Base-by-base conservation (phyloP, 2,797 vertebrate species). In the Peromyscus melanophrys region DNA sequence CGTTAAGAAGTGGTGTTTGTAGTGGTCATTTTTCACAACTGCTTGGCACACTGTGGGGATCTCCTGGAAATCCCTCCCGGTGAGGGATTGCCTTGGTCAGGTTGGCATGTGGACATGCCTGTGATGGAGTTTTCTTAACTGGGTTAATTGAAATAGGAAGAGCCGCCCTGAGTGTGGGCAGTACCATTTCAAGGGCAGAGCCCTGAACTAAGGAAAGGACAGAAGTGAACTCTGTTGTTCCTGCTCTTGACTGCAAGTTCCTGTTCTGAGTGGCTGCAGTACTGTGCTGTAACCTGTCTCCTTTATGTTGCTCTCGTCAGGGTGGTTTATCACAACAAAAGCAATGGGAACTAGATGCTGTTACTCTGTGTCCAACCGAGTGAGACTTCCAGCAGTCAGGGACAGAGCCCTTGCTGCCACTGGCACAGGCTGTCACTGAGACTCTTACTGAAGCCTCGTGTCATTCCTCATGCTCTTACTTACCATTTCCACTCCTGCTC, bases 401-500 rank as follows among this genome's bases (percentile, higher is more conserved):
- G 21, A 76, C 61, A 25, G 27, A 95, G 17, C 21, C 29, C 10
- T 25, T 29, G 65, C 57, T 63, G 75, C 40, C 4, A 34, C 6
- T 12, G 16, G 71, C 29, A 67, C n/a, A 69, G 23, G 49, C 29
- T 2, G 1, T 40, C 71, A 84, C n/a, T 49, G 40, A 83, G 34
- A 49, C 31, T 31, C 19, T 71, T 37, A 59, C 37, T 40, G 55
- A 29, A 63, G 37, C 29, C 52, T 6, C 16, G 27, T 21, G 0
- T 43, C 5, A 0, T 63, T 89, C 27, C 29, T 9, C 27, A 17
- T 1, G 0, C 10, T 77, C 31, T 49, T 78, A 27, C 61, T 29
- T 1, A 27, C 8, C 11, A 9, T 12, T 1, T 10, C 94, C 40
- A 1, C 61, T 21, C 21, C 40, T 27, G 40, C 23, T 46, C 0